Conservation (phyloP, 1,140 invertebrate species). For the Camponotus floridanus region DNA sequence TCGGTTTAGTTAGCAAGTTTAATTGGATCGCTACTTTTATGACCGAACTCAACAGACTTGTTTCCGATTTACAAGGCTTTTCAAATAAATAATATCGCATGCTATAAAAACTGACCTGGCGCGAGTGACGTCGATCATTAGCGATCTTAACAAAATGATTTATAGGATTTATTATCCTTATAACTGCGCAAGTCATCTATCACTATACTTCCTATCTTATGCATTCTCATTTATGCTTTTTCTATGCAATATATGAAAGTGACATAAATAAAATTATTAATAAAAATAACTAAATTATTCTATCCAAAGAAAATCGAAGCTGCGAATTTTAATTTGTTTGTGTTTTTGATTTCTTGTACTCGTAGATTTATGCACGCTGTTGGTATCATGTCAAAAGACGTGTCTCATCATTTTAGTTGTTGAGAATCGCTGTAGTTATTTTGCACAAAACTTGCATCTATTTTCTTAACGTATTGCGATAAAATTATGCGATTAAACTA, state of each 20-base stretch:
- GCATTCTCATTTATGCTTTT: neutral
- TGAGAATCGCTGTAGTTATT: neutral
- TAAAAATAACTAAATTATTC: neutral
- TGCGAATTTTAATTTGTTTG: neutral
- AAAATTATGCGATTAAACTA: neutral
- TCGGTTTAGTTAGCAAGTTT: neutral
- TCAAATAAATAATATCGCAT: conserved; percentile 16
- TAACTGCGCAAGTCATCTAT: neutral
- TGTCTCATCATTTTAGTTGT: neutral
- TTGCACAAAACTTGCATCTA: neutral
- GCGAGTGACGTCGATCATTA: conserved; percentile 18
- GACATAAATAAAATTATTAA: conserved; percentile 19
- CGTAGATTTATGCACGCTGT: neutral
- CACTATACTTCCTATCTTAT: neutral
- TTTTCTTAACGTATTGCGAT: neutral
- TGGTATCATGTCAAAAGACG: neutral
- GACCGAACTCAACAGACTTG: neutral
- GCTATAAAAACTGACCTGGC: neutral
- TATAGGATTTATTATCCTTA: conserved; percentile 30
- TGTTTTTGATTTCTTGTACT: neutral
- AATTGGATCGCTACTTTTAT: conserved; percentile 36
- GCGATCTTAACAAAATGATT: conserved; percentile 30
- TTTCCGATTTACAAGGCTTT: conserved; percentile 10
- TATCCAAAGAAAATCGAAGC: neutral
- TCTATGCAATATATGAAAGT: neutral